Evolutionary conservation across 1,140 invertebrate species (phyloP).

Genomic region (Procambarus clarkii): DNA sequence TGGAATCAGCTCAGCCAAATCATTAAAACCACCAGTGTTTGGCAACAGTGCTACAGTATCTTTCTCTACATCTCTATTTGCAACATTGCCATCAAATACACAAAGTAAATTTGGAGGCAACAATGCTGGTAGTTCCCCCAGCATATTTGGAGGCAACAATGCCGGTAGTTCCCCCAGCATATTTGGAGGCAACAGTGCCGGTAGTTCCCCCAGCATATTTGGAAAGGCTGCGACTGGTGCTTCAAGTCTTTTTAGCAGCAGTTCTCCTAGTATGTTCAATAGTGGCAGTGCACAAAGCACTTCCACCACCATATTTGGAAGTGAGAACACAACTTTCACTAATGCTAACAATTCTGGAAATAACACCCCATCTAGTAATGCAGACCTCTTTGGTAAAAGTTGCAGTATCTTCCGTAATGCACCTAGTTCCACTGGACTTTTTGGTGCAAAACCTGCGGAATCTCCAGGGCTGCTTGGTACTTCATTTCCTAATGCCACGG

Average conservation of each 20-base stretch:
- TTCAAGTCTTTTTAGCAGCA: slow-evolving; percentile 19
- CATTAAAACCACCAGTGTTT: slow-evolving; percentile 60
- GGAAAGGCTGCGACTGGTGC: not conserved
- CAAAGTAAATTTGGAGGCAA: slow-evolving; percentile 11
- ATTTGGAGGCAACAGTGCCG: not conserved
- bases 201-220: slow-evolving; percentile 7
- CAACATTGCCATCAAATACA: not conserved
- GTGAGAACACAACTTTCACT: slow-evolving; percentile 76
- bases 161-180: slow-evolving; percentile 7
- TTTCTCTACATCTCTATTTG: slow-evolving; percentile 25
- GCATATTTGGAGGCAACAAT: not conserved
- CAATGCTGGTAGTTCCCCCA: not conserved
- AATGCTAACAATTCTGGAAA: slow-evolving; percentile 78
- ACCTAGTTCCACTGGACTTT: not conserved
- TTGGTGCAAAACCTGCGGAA: not conserved
- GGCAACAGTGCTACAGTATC: slow-evolving; percentile 73
- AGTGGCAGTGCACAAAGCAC: slow-evolving; percentile 64
- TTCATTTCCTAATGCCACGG: not conserved
- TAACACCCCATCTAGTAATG: slow-evolving; percentile 71
- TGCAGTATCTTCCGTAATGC: not conserved
- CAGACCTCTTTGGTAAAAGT: slow-evolving; percentile 9
- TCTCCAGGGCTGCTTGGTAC: slow-evolving; percentile 4
- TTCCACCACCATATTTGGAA: slow-evolving; percentile 15
- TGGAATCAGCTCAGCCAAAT: not conserved
- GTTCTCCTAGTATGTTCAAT: slow-evolving; percentile 74